Evolutionary conservation across 2,797 vertebrate genomes (phyloP), one percentile per base, ranked within the genome.

Genomic region (Carapus acus): DNA sequence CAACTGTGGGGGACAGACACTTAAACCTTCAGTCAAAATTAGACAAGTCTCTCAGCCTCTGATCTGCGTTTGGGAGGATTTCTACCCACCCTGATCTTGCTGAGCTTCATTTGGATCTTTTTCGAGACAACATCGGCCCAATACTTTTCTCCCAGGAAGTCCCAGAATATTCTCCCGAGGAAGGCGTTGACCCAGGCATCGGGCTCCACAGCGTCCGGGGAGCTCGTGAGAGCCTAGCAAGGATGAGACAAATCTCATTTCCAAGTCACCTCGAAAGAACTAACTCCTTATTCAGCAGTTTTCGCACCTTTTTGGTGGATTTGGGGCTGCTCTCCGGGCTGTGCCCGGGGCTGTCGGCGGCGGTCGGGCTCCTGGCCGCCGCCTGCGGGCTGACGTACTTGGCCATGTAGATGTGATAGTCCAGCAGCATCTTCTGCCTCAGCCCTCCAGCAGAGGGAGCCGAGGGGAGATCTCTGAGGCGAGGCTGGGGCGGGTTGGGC

Each of bases 61-160:
- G n/a, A n/a, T n/a, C n/a, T n/a, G n/a, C n/a, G n/a, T n/a, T n/a
- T n/a, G n/a, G n/a, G n/a, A 29, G 23, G 9, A 16, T n/a, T 36
- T 36, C 2, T 34, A 62, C 85, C 33, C 87, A 99, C 96, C 91
- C 94, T 91, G 77, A 99, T 99, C 82, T 99, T 99, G 82, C 96
- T 97, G 69, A 99, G 92, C 79, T 99, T 99, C 93, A 97, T 98
- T 74, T 99, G 96, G 77, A 98, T 97, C 88, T 98, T 99, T 85
- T 95, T 96, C 54, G 94, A 97, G 49, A 99, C 94, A 5, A 94
- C 62, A 45, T 93, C 86, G 58, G 93, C 93, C 96, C 96, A 99
- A 68, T 99, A 93, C 62, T 92, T 97, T 83, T 98, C 96, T 74
- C 93, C 91, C 61, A 98, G 87, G 83, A 99, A 99, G 84, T 99